Conservation (phyloP, 2,888 invertebrate species). For the Entomobrya proxima region DNA sequence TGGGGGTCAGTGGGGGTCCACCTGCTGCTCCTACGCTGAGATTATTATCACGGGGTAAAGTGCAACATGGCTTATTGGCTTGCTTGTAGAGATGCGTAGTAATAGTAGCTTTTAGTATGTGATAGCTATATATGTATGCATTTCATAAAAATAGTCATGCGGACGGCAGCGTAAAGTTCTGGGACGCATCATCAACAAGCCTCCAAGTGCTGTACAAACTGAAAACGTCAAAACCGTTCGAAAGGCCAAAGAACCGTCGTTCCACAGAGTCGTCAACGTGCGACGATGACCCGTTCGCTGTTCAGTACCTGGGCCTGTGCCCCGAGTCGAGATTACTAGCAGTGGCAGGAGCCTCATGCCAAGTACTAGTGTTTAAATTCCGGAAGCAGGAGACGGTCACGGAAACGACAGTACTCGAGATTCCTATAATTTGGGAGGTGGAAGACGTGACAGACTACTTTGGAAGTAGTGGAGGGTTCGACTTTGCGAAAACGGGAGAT, state of each 20-base stretch:
- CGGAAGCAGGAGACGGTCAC: slow-evolving; percentile 91
- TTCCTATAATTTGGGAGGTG: slow-evolving; percentile 90
- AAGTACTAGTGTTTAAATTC: slow-evolving; percentile 97
- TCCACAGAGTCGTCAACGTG: slow-evolving; percentile 70
- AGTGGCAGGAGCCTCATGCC: slow-evolving; percentile 93
- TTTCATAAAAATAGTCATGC: slow-evolving; percentile 86
- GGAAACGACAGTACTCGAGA: slow-evolving; percentile 89
- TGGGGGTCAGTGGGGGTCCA: slow-evolving; percentile 97
- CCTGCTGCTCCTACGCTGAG: slow-evolving; percentile 97
- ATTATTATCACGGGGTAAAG: slow-evolving; percentile 96
- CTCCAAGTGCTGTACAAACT: slow-evolving; percentile 98
- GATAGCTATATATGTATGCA: neutral
- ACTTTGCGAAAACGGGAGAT: slow-evolving; percentile 78
- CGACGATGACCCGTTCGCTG: slow-evolving; percentile 92
- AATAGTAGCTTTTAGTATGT: neutral
- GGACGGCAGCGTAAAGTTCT: slow-evolving; percentile 98
- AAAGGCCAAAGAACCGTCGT: slow-evolving; percentile 80
- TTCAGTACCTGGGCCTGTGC: slow-evolving; percentile 93
- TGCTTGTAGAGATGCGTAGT: neutral
- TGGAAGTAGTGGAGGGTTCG: slow-evolving; percentile 77
- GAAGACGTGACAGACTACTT: slow-evolving; percentile 70
- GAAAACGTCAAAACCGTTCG: slow-evolving; percentile 95
- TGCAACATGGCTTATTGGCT: neutral
- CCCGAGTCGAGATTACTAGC: slow-evolving; percentile 93
- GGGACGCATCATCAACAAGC: slow-evolving; percentile 98